Evolutionary conservation across 2,797 vertebrate species (phyloP).

Genomic region (Melanotaenia maccullochi): DNA sequence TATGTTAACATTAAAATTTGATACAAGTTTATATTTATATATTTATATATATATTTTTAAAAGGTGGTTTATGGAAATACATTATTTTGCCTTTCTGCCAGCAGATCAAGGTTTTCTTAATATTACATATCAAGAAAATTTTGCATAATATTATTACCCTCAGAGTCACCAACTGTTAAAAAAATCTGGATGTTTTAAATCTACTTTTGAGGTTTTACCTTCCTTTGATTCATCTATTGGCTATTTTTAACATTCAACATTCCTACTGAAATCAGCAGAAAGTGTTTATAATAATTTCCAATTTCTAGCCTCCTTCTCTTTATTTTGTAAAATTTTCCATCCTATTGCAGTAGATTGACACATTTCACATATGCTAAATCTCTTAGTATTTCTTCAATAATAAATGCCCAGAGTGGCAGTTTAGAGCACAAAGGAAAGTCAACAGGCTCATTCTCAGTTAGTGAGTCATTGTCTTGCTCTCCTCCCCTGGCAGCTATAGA

Average conservation of each 20-base stretch:
- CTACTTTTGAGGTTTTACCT: background rate
- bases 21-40: background rate
- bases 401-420: slow-evolving; percentile 25
- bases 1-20: background rate
- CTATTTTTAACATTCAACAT: background rate
- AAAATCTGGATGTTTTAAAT: too few species aligned
- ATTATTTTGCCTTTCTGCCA: background rate
- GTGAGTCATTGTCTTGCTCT: slow-evolving; percentile 28
- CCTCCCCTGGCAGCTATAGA: slow-evolving; percentile 21
- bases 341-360: slow-evolving; percentile 12
- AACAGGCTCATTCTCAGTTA: slow-evolving; percentile 32
- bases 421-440: slow-evolving; percentile 40
- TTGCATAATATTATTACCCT: too few species aligned
- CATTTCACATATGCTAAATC: slow-evolving; percentile 36
- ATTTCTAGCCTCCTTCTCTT: background rate
- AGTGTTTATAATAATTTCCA: background rate
- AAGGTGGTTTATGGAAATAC: background rate
- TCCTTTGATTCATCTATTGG: background rate
- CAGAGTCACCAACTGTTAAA: too few species aligned
- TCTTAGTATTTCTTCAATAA: slow-evolving; percentile 31
- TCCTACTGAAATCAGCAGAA: background rate
- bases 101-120: too few species aligned
- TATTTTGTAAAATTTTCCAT: background rate
- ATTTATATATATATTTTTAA: background rate
- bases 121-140: too few species aligned